Base-by-base conservation (phyloP, 2,888 invertebrate genomes). In the Orgyia antiqua region DNA sequence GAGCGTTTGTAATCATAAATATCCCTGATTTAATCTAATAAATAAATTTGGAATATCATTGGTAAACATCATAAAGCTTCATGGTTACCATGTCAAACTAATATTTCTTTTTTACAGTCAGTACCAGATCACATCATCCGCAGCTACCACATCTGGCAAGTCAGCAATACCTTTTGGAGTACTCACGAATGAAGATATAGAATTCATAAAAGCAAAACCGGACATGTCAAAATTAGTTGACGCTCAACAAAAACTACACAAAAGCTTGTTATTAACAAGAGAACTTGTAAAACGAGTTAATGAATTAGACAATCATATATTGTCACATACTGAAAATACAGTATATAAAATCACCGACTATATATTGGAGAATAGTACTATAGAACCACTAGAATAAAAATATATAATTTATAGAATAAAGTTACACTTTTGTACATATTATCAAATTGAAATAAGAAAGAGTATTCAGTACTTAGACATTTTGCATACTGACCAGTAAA, bases 141-240 rank as follows among this genome's bases (percentile, higher is more conserved):
- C n/a, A n/a, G n/a, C n/a, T n/a, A n/a, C n/a, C n/a, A 6, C 15
- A 15, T 23, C 71, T 4, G 66, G 59, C 31, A 62, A 55, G 51
- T 68, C 78, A 28, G 65, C 57, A 39, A 69, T 80, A 42, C 70
- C 74, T 12, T 83, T 80, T 39, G 59, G 77, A 9, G 60, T 68
- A 20, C 45, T 86, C 33, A 61, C 76, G 50, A 72, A 72, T 45
- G 83, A 86, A 52, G 84, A 87, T 33, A 83, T 82, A 28, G 72
- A 78, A 44, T 86, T 76, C 44, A 42, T 86, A 2, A 80, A 79
- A 51, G 68, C 56, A 10, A 79, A 82, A 54, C 69, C 74, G 1
- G 78, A 77, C 36, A 58, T 79, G 41, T 54, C 69, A 2, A 74
- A 76, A 52, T 56, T 86, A 2, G 45, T 72, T 13, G 76, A 77